Evolutionary conservation across 1,140 invertebrate species (phyloP), one percentile per base, ranked within the genome.

Genomic region (Melitaea cinxia): DNA sequence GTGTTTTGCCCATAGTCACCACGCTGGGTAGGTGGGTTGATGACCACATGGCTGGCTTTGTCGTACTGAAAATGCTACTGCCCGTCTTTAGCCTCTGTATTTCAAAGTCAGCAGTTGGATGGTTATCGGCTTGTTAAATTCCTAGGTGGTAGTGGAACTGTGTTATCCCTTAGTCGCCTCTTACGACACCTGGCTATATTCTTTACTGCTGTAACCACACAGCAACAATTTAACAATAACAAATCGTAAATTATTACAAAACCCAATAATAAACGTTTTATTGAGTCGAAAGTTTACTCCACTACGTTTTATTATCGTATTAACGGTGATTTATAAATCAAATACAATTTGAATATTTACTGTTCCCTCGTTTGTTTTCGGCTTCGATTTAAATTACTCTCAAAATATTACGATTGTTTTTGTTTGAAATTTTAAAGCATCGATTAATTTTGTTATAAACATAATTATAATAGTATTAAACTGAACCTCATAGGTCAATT

Each of bases 241-340:
- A 45, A 42, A 42, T 21, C 39, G 39, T 45, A 45, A 45, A 45
- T 19, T 45, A 17, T n/a, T 45, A 6, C 39, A 19, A 45, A 19
- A 19, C 17, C 15, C 39, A 45, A 45, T 45, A 45, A 45, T 7
- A 17, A 45, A 45, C 39, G 5, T 45, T 45, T 21, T 45, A 45
- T 45, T 19, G 17, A 45, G 7, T 19, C 1, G 39, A 45, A 19
- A 45, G 15, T 45, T 19, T 19, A 10, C 15, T 10, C 37, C 14
- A 17, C 37, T 9, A 21, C 15, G 0, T 6, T 9, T 45, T 45
- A 45, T 6, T 45, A 10, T 19, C 12, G 39, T 45, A 45, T 45
- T 19, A 45, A 45, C 39, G 12, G 15, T 2, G 37, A 15, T 45
- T 45, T 45, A 45, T 45, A 45, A 45, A 45, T 45, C 39, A 45